Conservation (phyloP, 2,113 vertebrate species). For the Speoplatyrhinus poulsoni region DNA sequence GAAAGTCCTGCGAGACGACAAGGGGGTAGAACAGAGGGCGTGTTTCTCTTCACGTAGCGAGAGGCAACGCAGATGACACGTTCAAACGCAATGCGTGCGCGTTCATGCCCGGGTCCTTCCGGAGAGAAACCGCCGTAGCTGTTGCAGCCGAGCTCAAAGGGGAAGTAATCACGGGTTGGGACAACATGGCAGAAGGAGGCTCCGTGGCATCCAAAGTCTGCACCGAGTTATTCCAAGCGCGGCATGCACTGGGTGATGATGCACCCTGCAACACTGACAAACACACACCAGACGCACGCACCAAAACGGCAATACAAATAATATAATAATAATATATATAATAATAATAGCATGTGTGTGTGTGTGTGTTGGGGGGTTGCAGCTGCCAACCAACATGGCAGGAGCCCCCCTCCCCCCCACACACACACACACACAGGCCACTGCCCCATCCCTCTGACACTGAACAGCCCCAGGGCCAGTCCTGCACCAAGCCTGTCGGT, state of each 20-base stretch:
- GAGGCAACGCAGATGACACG: slow-evolving; percentile 65
- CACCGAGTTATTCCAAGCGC: slow-evolving; percentile 80
- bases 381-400: slow-evolving; percentile 31
- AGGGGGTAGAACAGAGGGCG: slow-evolving; percentile 40
- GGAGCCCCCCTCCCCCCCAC: slow-evolving; percentile 17
- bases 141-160: slow-evolving; percentile 66
- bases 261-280: slow-evolving; percentile 51
- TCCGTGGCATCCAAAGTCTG: slow-evolving; percentile 72
- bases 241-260: slow-evolving; percentile 46
- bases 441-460: slow-evolving; percentile 78
- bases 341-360: slow-evolving; percentile 7
- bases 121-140: slow-evolving; percentile 5
- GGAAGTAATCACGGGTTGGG: slow-evolving; percentile 81
- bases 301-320: not conserved
- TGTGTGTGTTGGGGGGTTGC: slow-evolving; percentile 12
- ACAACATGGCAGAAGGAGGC: slow-evolving; percentile 71
- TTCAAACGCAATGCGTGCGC: slow-evolving; percentile 13
- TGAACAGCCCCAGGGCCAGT: slow-evolving; percentile 81
- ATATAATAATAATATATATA: not conserved
- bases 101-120: slow-evolving; percentile 5
- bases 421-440: slow-evolving; percentile 37
- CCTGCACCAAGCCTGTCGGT: slow-evolving; percentile 49
- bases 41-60: slow-evolving; percentile 49
- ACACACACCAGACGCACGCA: slow-evolving; percentile 53
- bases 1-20: slow-evolving; percentile 60